Percentiles rank a stretch among this genome's conserved stretches.
These are phyloP conservation scores for Folsomia candida DNA, from an alignment of 2,888 invertebrate species.

Conservation along the genomic window DNA sequence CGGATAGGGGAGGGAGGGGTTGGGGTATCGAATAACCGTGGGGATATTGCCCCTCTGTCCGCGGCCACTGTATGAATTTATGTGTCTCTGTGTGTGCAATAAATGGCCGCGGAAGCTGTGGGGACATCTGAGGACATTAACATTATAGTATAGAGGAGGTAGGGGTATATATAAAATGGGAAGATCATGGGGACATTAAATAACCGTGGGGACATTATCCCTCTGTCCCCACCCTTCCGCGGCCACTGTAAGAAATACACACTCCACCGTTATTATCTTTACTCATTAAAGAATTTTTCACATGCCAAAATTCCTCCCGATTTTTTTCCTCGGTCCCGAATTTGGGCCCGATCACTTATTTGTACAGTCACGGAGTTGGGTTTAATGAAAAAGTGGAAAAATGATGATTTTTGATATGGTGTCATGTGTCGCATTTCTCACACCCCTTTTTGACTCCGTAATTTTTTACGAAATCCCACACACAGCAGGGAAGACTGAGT, in stretches of 20 bases:
- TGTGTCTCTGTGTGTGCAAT: no score
- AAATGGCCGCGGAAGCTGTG: no score
- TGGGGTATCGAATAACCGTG: no score
- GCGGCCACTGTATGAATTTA: no score
- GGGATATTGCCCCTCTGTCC: no score
- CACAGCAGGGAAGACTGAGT: background rate
- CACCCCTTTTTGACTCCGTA: background rate
- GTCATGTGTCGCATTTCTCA: background rate
- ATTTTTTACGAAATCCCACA: background rate
- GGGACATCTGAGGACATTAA: no score
- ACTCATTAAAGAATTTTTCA: background rate
- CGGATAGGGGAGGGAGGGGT: no score
- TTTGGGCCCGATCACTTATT: background rate
- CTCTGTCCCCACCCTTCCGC: background rate
- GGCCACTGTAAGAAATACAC: no score
- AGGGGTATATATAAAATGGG: no score
- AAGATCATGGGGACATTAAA: no score
- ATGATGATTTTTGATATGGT: slow-evolving; percentile 14
- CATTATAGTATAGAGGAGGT: no score
- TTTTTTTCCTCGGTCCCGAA: background rate
- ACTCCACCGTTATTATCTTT: slow-evolving; percentile 4
- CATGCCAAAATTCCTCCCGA: slow-evolving; percentile 9
- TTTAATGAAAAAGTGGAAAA: slow-evolving; percentile 9
- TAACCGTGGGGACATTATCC: no score
- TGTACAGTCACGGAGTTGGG: background rate